These are phyloP conservation scores for Lucinisca nassula DNA, from an alignment of 2,888 invertebrate species.

Conservation along the genomic window DNA sequence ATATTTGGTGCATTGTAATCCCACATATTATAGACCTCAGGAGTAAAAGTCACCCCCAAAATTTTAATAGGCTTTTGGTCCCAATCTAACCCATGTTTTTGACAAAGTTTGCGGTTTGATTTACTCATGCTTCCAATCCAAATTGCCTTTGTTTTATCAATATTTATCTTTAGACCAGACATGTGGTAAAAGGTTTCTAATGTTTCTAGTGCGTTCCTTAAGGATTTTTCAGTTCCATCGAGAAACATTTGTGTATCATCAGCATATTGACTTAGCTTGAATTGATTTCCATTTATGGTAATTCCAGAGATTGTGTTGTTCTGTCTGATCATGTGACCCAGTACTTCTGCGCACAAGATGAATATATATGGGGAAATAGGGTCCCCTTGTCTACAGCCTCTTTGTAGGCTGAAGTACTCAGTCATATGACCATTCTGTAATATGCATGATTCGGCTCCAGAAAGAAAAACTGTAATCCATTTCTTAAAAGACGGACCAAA, in stretches of 20 bases:
- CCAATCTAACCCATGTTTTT: too few relatives aligned
- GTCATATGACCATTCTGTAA: slow-evolving; percentile 15
- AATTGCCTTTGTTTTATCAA: slow-evolving; percentile 25
- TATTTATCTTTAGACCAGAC: slow-evolving; percentile 28
- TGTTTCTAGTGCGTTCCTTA: slow-evolving; percentile 13
- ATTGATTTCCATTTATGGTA: slow-evolving; percentile 18
- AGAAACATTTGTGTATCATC: slow-evolving; percentile 44
- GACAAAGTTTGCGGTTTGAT: too few relatives aligned
- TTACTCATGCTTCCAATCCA: too few relatives aligned
- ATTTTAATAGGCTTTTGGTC: too few relatives aligned
- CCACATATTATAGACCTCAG: too few relatives aligned
- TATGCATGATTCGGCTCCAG: not conserved
- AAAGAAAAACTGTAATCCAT: not conserved
- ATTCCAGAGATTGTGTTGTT: slow-evolving; percentile 40
- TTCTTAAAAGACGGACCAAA: not conserved
- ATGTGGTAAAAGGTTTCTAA: not conserved
- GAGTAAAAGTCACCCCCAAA: too few relatives aligned
- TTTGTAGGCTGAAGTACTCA: slow-evolving; percentile 27
- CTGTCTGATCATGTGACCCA: slow-evolving; percentile 13
- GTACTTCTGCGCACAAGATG: slow-evolving; percentile 38
- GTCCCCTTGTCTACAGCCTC: slow-evolving; percentile 48
- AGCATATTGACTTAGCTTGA: slow-evolving; percentile 32
- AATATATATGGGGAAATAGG: slow-evolving; percentile 42
- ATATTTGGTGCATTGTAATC: too few relatives aligned
- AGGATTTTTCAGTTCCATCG: slow-evolving; percentile 42